Evolutionary conservation across 2,113 vertebrate species (phyloP).

Genomic region (Sardina pilchardus): DNA sequence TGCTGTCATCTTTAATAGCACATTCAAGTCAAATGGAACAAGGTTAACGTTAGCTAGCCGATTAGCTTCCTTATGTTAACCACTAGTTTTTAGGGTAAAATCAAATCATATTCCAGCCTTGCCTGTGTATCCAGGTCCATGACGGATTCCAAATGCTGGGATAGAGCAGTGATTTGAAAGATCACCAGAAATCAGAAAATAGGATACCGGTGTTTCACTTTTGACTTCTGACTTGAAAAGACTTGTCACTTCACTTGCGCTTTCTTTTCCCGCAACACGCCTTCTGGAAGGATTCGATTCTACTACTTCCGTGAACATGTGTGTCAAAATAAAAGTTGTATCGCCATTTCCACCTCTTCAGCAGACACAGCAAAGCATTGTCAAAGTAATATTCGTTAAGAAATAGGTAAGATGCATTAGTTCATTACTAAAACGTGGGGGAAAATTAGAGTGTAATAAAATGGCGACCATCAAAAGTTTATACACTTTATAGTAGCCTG

Average conservation of each 20-base stretch:
- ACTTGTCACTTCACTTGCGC: not conserved
- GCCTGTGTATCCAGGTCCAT: not conserved
- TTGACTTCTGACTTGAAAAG: not conserved
- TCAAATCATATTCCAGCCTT: not conserved
- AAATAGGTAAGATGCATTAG: too few species aligned
- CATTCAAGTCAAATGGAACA: too few species aligned
- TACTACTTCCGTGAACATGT: not conserved
- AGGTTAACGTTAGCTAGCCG: too few species aligned
- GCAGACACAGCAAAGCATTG: too few species aligned
- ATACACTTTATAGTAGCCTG: too few species aligned
- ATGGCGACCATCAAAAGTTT: too few species aligned
- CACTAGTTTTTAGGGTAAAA: too few species aligned
- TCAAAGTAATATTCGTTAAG: too few species aligned
- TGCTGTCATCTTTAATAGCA: too few species aligned
- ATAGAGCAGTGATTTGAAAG: not conserved
- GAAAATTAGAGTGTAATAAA: too few species aligned
- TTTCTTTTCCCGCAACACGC: not conserved
- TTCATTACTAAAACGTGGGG: too few species aligned
- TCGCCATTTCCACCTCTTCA: not conserved
- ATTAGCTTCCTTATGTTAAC: too few species aligned
- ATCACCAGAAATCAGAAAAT: not conserved
- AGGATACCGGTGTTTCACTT: not conserved
- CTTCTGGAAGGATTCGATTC: constrained; percentile 41
- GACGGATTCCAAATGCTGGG: not conserved
- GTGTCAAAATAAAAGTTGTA: constrained; percentile 45